Evolutionary conservation across 2,797 vertebrate genomes (phyloP), one percentile per base, ranked within the genome.

Genomic region (Gephyroberyx darwinii): DNA sequence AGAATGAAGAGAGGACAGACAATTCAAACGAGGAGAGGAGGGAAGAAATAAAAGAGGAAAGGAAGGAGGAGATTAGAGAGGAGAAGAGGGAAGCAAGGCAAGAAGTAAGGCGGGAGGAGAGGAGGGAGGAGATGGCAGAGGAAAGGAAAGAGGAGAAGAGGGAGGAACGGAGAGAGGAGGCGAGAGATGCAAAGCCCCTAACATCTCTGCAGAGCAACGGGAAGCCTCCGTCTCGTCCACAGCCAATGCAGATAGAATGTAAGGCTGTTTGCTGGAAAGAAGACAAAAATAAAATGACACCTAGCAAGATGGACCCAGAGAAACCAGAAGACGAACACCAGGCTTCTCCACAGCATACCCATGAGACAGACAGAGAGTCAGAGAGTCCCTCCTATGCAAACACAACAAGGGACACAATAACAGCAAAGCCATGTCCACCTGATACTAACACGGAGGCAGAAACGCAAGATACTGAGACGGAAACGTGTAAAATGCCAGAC

Each of bases 221-320:
- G 89, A 86, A 81, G 54, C 74, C 84, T 66, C 61, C 55, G 5
- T 52, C 74, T 69, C 74, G 47, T 75, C 65, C 83, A 65, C 90
- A 92, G 39, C 88, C 91, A 31, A 92, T 95, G 82, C 92, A 93
- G 75, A 94, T 95, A 81, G 87, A 95, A 83, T 94, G 88, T 76
- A 94, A 93, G 75, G 93, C 94, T 59, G 92, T 95, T 61, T 93
- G 93, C 74, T 93, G 81, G 85, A 93, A 93, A 80, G 90, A 93
- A 20, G 89, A 86, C 55, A 93, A 89, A 76, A 86, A 71, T 78
- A 90, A 90, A 85, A 71, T 4, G 2, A 59, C 1, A 2, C 20
- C 7, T 20, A 66, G 13, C 52, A 73, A 48, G 41, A 79, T 75
- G 54, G 78, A 85, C n/a, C 51, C 66, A 26, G 82, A 71, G 31